Percentiles rank a stretch among this genome's conserved stretches.
These are phyloP conservation scores for Apodemia hepburni DNA, from an alignment of 2,888 invertebrate genomes.

Conservation along the genomic window DNA sequence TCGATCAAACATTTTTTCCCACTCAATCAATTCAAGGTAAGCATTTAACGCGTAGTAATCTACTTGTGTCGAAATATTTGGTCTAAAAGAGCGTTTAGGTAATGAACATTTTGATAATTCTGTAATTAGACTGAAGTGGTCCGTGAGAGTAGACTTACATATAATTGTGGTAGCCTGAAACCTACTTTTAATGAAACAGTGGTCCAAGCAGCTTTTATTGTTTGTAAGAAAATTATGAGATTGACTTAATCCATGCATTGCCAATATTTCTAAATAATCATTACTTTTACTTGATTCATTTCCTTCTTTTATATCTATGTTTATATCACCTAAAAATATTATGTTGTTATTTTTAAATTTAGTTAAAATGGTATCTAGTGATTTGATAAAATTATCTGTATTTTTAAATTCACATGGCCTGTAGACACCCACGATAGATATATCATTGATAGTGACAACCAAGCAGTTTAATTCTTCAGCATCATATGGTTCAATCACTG, in stretches of 20 bases:
- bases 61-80: neutral
- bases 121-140: slow-evolving; percentile 2
- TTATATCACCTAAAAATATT: neutral
- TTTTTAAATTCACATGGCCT: neutral
- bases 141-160: neutral
- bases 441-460: neutral
- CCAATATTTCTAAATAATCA: neutral
- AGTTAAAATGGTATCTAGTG: neutral
- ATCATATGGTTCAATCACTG: too few species aligned
- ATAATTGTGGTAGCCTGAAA: neutral
- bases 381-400: neutral
- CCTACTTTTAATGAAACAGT: neutral
- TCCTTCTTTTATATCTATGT: neutral
- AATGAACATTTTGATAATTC: neutral
- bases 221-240: slow-evolving; percentile 1
- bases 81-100: neutral
- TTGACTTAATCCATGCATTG: neutral
- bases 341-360: neutral
- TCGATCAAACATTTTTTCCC: neutral
- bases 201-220: neutral
- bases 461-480: too few species aligned
- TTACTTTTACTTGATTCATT: neutral
- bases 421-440: neutral
- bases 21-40: neutral
- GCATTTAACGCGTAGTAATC: neutral